Evolutionary conservation across 2,888 invertebrate species (phyloP), one percentile per base, ranked within the genome.

Genomic region (Crossocerus cetratus): DNA sequence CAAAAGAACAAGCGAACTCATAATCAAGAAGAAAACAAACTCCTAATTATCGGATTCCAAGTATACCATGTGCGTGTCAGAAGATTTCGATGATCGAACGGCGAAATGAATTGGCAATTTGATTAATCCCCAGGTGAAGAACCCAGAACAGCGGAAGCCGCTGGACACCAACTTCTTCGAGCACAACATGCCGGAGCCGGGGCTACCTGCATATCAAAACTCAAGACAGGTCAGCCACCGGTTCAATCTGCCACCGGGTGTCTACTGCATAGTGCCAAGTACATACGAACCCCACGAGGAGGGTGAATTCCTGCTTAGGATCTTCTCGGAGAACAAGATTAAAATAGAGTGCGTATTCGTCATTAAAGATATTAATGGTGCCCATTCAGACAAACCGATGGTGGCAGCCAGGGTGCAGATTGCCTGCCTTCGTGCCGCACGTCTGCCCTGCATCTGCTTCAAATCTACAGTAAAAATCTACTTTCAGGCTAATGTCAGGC

Each of bases 251-350:
- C 96, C 97, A 1, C 98, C 98, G 0, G 99, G 99, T 32, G 94
- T 94, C 18, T 99, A 99, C 91, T 96, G 97, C 85, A 96, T 99
- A 84, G 94, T 99, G 65, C 99, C 99, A 2, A 98, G 98, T 67
- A 98, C 99, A 0, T 99, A 98, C 90, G 98, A 99, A 80, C 97
- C 98, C 0, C 95, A 98, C 81, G 96, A 98, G 87, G 98, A 99
- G 87, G 99, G 98, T 42, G 98, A 99, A 90, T 99, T 99, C 90
- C 92, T 99, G 78, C 92, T 99, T 65, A 93, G 99, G 84, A 96
- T 99, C 78, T 99, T 98, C 94, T 96, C 98, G 43, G 99, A 99
- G 91, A 95, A 96, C 86, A 92, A 93, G 88, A 96, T 95, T 87
- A 94, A 95, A 86, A 95, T 97, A 95, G 94, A 95, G 96, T 97